These are phyloP conservation scores for Gryllus bimaculatus DNA, from an alignment of 1,140 invertebrate genomes.

Conservation along the genomic window DNA sequence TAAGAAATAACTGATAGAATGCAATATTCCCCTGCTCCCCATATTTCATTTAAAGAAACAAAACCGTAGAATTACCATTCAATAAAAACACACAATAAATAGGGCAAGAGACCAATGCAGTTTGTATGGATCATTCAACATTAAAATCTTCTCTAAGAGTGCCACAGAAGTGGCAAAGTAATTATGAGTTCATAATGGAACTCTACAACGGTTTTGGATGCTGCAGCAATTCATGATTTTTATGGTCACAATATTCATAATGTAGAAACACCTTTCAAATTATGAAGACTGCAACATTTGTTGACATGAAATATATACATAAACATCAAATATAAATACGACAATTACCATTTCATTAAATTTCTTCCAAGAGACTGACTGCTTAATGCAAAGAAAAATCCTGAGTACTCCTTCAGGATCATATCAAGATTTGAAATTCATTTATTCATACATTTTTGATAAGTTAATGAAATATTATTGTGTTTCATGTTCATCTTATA, in stretches of 20 bases:
- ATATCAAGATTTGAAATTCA: too few species aligned
- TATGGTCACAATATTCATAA: background rate
- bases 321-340: background rate
- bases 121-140: background rate
- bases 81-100: background rate
- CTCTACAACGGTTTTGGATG: background rate
- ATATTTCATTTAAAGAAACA: background rate
- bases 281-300: background rate
- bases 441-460: too few species aligned
- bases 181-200: background rate
- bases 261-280: background rate
- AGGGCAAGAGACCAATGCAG: background rate
- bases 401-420: too few species aligned
- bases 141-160: background rate
- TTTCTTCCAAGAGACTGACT: background rate
- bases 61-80: background rate
- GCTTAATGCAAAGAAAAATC: too few species aligned
- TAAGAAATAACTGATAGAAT: background rate
- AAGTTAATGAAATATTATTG: too few species aligned
- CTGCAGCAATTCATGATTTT: background rate
- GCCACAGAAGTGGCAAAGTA: background rate
- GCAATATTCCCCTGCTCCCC: background rate
- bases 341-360: background rate
- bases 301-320: background rate
- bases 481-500: too few species aligned